Evolutionary conservation across 2,797 vertebrate genomes (phyloP).

Genomic region (Merluccius polli): DNA sequence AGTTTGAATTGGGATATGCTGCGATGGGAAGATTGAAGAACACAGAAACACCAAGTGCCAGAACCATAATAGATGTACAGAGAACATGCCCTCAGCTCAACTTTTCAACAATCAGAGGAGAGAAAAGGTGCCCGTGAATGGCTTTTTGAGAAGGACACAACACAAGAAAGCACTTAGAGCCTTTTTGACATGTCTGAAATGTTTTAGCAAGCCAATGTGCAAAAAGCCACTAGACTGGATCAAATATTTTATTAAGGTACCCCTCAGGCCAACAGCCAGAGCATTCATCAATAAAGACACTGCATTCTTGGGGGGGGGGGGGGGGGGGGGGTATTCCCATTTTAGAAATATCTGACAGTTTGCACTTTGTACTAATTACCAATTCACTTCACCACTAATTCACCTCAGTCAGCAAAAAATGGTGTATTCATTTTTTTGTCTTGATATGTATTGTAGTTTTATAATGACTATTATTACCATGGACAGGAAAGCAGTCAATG

Average conservation of each 20-base stretch:
- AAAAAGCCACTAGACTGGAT: slow-evolving; percentile 19
- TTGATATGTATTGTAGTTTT: not conserved
- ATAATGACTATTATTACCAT: too few species aligned
- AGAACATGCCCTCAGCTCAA: not conserved
- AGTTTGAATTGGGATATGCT: not conserved
- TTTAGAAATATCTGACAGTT: slow-evolving; percentile 16
- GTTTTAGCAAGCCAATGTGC: slow-evolving; percentile 20
- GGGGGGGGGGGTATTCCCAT: not conserved
- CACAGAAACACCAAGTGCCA: not conserved
- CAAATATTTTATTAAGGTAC: not conserved
- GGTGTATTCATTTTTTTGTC: not conserved
- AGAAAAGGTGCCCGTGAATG: too few species aligned
- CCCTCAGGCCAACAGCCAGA: not conserved
- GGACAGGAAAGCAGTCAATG: too few species aligned
- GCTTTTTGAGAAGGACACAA: slow-evolving; percentile 15
- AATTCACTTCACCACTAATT: not conserved
- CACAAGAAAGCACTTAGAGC: slow-evolving; percentile 42
- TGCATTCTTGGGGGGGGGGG: not conserved
- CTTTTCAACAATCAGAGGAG: not conserved
- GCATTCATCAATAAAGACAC: not conserved
- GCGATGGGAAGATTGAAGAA: not conserved
- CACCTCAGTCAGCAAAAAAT: not conserved
- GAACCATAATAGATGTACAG: not conserved
- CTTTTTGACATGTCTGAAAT: slow-evolving; percentile 18
- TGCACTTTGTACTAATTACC: not conserved